These are phyloP conservation scores for Xenopus borealis DNA, from an alignment of 2,113 vertebrate genomes.

Conservation along the genomic window DNA sequence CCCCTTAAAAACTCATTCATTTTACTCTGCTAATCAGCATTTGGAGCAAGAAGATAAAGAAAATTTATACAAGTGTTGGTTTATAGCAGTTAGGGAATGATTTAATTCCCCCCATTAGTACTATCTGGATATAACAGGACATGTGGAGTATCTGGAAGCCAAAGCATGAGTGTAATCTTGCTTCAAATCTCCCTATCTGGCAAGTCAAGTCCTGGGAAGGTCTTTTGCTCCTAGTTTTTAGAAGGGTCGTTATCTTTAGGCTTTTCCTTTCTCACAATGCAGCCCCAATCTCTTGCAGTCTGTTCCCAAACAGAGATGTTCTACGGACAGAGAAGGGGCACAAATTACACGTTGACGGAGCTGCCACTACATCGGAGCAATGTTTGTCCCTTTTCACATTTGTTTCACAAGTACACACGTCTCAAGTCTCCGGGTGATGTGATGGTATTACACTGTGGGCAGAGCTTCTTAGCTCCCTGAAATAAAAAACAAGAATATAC, in stretches of 20 bases:
- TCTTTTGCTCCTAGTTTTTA: slow-evolving; percentile 39
- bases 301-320: slow-evolving; percentile 8
- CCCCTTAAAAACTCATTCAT: neutral
- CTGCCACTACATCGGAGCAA: neutral
- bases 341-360: neutral
- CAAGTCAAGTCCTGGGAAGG: slow-evolving; percentile 52
- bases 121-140: neutral
- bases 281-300: neutral
- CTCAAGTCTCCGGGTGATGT: slow-evolving; percentile 95
- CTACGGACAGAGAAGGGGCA: neutral
- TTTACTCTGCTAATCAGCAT: slow-evolving; percentile 14
- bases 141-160: slow-evolving; percentile 17
- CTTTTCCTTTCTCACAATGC: slow-evolving; percentile 42
- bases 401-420: slow-evolving; percentile 95
- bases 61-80: slow-evolving; percentile 46
- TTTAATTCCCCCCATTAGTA: slow-evolving; percentile 18
- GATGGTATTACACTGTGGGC: slow-evolving; percentile 99
- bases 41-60: slow-evolving; percentile 39
- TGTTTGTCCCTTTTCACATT: slow-evolving; percentile 28
- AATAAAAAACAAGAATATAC: slow-evolving; percentile 21
- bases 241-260: slow-evolving; percentile 49
- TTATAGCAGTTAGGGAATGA: slow-evolving; percentile 37
- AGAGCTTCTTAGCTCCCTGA: slow-evolving; percentile 98
- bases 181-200: neutral
- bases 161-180: neutral